Evolutionary conservation across 2,888 invertebrate genomes (phyloP), one percentile per base, ranked within the genome.

Genomic region (Ormia ochracea): DNA sequence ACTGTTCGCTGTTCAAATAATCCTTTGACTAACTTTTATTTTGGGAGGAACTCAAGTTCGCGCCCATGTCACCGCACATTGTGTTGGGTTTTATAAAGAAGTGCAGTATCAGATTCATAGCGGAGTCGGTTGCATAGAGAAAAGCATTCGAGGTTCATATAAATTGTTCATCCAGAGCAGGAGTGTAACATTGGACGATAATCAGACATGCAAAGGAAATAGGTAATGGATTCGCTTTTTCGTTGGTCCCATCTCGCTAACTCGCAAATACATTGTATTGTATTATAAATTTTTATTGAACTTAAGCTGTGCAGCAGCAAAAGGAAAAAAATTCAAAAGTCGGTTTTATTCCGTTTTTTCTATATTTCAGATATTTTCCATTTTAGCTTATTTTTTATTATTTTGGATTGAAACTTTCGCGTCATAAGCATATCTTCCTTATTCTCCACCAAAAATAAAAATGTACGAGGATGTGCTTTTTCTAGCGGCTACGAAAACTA

Each of bases 341-440:
- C 63, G 50, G 56, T 58, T 75, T 70, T 65, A 56, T 63, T 63
- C 76, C 43, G 48, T 69, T 76, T 59, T 66, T 72, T 31, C 14
- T 6, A 61, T 52, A 36, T 63, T 41, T 61, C 23, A 36, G 36
- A 36, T 6, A 28, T 43, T 63, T 63, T 73, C 6, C 23, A 23
- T 70, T 41, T 50, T 36, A 9, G 4, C 7, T 59, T 10, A 41
- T 21, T 45, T 74, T 41, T 54, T 54, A 21, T 56, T 65, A 65
- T 38, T 58, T 72, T 52, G 41, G 41, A 68, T 72, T 76, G 69
- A 73, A 76, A 80, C 68, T 80, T 80, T 80, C 76, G 50, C 76
- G 80, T 80, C 80, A 80, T 80, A 80, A 80, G 68, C 75, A 80
- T 76, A 80, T 80, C 80, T 76, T 73, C 50, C 48, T 66, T 72